Percentiles rank a stretch among this genome's conserved stretches.
Conservation (phyloP, 2,113 vertebrate species). For the Psammodynastes pulverulentus region DNA sequence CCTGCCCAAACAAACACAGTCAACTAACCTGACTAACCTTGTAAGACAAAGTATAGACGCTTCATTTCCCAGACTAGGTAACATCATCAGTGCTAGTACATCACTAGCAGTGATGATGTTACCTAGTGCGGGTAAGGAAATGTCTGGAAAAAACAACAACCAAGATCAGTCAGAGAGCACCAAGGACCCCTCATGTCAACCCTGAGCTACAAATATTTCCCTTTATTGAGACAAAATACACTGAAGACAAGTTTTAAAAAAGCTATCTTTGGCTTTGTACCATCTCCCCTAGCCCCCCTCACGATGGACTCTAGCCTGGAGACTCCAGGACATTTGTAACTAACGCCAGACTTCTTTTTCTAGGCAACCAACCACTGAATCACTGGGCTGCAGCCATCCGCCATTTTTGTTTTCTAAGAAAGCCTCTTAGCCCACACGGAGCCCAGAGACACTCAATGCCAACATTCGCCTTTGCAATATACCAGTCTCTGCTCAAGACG, state of each 20-base stretch:
- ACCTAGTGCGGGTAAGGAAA: not conserved
- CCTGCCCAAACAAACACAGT: not conserved
- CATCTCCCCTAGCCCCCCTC: not conserved
- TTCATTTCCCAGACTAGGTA: not conserved
- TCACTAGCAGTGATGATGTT: not conserved
- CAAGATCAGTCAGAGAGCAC: not conserved
- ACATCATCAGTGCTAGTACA: not conserved
- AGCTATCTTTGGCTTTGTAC: not conserved
- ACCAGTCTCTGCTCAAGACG: not conserved
- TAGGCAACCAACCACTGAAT: not conserved
- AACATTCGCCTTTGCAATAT: not conserved
- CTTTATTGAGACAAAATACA: not conserved
- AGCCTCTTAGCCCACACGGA: not conserved
- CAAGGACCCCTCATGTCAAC: not conserved
- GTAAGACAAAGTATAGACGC: not conserved
- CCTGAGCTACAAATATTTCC: not conserved
- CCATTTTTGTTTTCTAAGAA: not conserved
- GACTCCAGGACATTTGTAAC: not conserved
- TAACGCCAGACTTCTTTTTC: not conserved
- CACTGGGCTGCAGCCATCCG: not conserved
- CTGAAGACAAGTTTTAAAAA: not conserved
- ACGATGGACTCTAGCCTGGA: not conserved
- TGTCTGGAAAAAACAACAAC: not conserved
- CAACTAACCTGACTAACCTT: not conserved
- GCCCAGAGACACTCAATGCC: not conserved